Conservation (phyloP, 2,888 invertebrate genomes). For the Rapana venosa region DNA sequence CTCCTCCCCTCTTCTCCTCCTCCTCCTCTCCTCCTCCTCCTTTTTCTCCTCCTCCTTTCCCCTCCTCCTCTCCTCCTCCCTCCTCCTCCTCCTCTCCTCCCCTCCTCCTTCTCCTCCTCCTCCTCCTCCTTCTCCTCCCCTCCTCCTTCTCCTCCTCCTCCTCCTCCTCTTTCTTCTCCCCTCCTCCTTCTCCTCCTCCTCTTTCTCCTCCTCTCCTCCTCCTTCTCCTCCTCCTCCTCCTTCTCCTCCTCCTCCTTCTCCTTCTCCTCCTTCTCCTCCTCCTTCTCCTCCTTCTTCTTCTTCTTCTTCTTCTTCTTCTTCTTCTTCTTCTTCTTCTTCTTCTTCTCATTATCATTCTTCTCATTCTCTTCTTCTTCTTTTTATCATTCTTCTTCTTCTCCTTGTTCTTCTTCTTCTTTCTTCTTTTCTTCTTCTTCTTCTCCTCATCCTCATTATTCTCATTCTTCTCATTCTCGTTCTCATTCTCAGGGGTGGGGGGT, state of each 20-base stretch:
- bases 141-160: not conserved
- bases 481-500: constrained; percentile 58
- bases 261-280: not conserved
- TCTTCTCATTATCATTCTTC: not conserved
- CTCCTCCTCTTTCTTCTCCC: not conserved
- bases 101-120: not conserved
- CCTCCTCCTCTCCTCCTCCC: not conserved
- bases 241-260: not conserved
- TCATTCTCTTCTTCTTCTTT: not conserved
- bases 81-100: not conserved
- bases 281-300: not conserved
- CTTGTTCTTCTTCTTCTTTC: not conserved
- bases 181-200: not conserved
- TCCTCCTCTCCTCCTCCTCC: not conserved
- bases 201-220: not conserved
- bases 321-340: not conserved
- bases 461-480: not conserved
- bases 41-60: not conserved
- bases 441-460: not conserved
- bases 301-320: not conserved
- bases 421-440: not conserved
- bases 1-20: not conserved
- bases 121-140: not conserved
- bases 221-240: not conserved
- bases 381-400: not conserved